Evolutionary conservation across 2,888 invertebrate species (phyloP), one percentile per base, ranked within the genome.

Genomic region (Cremastobaeus sp.): DNA sequence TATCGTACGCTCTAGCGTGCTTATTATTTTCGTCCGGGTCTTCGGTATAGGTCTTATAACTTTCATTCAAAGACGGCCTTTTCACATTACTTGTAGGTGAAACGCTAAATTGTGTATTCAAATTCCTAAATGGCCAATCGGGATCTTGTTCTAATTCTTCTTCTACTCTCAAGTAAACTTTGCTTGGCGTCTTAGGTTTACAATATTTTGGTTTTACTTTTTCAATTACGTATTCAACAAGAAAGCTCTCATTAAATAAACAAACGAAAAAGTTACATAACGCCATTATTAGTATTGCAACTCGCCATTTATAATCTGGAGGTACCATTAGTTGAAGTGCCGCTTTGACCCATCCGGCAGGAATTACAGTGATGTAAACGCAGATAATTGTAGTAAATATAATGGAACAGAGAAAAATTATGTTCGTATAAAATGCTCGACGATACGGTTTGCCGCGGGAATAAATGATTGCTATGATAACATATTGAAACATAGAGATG

Each of bases 81-180:
- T 25, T 8, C 4, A 80, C 41, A 21, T 82, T 80, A 14, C 47
- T 76, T n/a, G n/a, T n/a, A n/a, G n/a, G n/a, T n/a, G n/a, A n/a
- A n/a, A n/a, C n/a, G n/a, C n/a, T n/a, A n/a, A n/a, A n/a, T n/a
- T n/a, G n/a, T n/a, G n/a, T n/a, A 37, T 78, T 83, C 15, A 86
- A 78, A n/a, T 90, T n/a, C n/a, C n/a, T n/a, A n/a, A n/a, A 90
- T 45, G 95, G 92, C 93, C 93, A 93, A 81, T 90, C 91, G 0
- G 89, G 86, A 77, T 90, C 89, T 14, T 85, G 86, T 15, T 88
- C 87, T 21, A 93, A 83, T 57, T 91, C 90, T 21, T 90, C 86
- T 71, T 92, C 91, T 3, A 94, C 86, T 18, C 89, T 89, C 66
- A 91, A 85, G 83, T 93, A 94, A 78, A 8, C 90, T 80, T 76